Evolutionary conservation across 2,113 vertebrate genomes (phyloP), one percentile per base, ranked within the genome.

Genomic region (Kryptolebias marmoratus): DNA sequence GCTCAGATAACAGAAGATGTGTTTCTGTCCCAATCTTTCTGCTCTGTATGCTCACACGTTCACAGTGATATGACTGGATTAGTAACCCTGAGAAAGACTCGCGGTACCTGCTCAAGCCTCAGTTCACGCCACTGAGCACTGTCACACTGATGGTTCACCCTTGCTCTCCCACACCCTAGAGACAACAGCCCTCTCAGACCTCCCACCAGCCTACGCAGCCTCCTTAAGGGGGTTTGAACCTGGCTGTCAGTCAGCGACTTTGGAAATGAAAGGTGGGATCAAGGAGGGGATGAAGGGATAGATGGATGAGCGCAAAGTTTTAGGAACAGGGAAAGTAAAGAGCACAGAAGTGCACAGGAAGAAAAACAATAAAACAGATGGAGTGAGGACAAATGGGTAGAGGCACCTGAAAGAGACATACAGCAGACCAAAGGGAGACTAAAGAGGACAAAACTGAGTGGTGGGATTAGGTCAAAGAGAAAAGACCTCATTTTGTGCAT

Each of bases 81-180:
- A 82, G 61, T 30, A 54, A 56, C 75, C 86, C 79, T 14, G 9
- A 68, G 82, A 67, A 44, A 72, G 56, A 79, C 79, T 82, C 64
- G 75, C 79, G 84, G 81, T 88, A 86, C 87, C 84, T 81, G 71
- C 75, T 83, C 71, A 83, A 87, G 91, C 88, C 77, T 91, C 75
- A 88, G 89, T 89, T 88, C 89, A 90, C 86, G 27, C 81, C 64
- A 22, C 77, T 88, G 89, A 91, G 71, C 88, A 85, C 73, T 78
- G 83, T 77, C 83, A 67, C 63, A 62, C 79, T 58, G 72, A 73
- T 60, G 70, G 69, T 80, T 53, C 28, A 10, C 67, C 64, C 62
- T 71, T 67, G 14, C 75, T 68, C 58, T n/a, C n/a, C 7, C 52
- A 77, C 70, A 45, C 82, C 79, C 80, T 2, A 32, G 62, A 76